A percentile compares a stretch with the other conserved stretches of the same genome.
These are phyloP conservation scores for Rugalucina vietnamica DNA, from an alignment of 2,888 invertebrate genomes.

Conservation along the genomic window DNA sequence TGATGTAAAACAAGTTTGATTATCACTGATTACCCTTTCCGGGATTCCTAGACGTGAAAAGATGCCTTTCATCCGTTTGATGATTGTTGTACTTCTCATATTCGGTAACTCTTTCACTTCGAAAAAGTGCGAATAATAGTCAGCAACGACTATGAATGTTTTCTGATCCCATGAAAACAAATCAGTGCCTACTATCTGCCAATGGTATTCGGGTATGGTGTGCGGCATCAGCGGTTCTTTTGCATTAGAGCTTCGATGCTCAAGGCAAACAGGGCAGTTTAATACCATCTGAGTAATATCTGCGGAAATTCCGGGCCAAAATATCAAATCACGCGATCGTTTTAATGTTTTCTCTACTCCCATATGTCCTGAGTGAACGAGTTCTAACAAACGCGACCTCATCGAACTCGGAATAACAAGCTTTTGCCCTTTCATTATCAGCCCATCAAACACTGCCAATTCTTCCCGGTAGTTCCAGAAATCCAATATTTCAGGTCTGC, in stretches of 20 bases:
- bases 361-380: conserved; percentile 58
- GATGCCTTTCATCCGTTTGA: conserved; percentile 15
- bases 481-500: background rate
- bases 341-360: conserved; percentile 58
- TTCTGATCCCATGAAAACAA: conserved; percentile 48
- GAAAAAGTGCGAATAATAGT: conserved; percentile 47
- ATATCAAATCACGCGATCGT: conserved; percentile 51
- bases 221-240: conserved; percentile 56
- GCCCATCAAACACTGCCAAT: conserved; percentile 36
- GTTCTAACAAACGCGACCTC: conserved; percentile 45
- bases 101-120: conserved; percentile 28
- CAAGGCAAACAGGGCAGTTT: conserved; percentile 43
- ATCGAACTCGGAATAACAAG: conserved; percentile 50
- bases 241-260: conserved; percentile 40
- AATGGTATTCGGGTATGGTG: conserved; percentile 43
- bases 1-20: background rate
- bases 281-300: conserved; percentile 54
- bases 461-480: conserved; percentile 37
- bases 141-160: conserved; percentile 50
- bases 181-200: conserved; percentile 59
- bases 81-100: conserved; percentile 7
- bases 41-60: conserved; percentile 10
- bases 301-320: conserved; percentile 58
- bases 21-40: conserved; percentile 10
- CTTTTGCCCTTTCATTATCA: conserved; percentile 35